Evolutionary conservation across 2,888 invertebrate species (phyloP).

Genomic region (Linyphia triangularis): DNA sequence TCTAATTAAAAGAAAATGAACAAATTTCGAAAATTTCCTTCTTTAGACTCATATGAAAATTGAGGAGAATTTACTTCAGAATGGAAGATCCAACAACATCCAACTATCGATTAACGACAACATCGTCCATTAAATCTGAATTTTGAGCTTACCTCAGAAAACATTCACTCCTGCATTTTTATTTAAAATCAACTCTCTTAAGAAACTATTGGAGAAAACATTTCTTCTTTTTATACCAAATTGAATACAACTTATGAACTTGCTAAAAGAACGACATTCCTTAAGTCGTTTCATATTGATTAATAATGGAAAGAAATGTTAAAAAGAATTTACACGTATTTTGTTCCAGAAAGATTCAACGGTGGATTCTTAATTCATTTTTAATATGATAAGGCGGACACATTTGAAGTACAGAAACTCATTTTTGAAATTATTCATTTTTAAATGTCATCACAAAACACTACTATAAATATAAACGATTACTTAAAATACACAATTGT

Average conservation of each 20-base stretch:
- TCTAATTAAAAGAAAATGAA: too few relatives aligned
- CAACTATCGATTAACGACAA: too few relatives aligned
- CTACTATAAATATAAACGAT: too few relatives aligned
- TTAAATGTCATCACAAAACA: too few relatives aligned
- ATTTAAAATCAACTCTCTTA: neutral
- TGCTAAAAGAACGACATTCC: neutral
- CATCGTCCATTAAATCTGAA: neutral
- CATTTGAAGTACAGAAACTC: too few relatives aligned
- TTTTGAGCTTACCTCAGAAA: neutral
- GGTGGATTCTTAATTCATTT: neutral
- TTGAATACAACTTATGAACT: slow-evolving; percentile 1
- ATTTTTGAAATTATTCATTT: too few relatives aligned
- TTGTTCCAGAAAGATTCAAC: neutral
- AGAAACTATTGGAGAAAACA: slow-evolving; percentile 3
- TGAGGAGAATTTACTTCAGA: too few relatives aligned
- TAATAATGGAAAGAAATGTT: neutral
- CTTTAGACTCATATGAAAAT: too few relatives aligned
- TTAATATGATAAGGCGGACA: neutral
- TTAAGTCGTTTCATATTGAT: slow-evolving; percentile 25
- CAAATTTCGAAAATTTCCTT: too few relatives aligned
- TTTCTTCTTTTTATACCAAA: neutral
- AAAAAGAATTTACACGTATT: neutral
- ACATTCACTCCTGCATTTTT: neutral
- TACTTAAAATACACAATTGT: too few relatives aligned
- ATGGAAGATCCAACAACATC: neutral